Base-by-base conservation (phyloP, 1,140 invertebrate species). In the Hesperophylax magnus region DNA sequence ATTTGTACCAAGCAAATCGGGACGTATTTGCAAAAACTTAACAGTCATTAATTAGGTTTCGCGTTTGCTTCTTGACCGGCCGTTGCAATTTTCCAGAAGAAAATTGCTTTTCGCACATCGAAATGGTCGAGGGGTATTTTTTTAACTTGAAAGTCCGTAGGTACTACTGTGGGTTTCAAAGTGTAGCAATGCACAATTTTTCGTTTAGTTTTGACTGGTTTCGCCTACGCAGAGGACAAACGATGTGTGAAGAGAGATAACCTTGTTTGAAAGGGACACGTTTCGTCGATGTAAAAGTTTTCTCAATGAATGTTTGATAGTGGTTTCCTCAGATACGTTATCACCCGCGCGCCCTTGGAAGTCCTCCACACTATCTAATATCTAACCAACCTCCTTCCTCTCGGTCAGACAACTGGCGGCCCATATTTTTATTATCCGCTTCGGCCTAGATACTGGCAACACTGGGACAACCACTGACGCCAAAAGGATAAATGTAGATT, bases 311-410 rank as follows among this genome's bases (percentile, higher is more conserved):
- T 31, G 18, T 47, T 8, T 54, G 69, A 72, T 72, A 76, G 58
- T 27, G 31, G 74, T 76, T 60, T 76, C 74, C 74, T 61, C 54
- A 61, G 74, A 76, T 76, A 76, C 54, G 14, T 58, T 76, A 76
- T 76, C 74, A 58, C 58, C 3, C 14, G 31, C 74, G 54, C 56
- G 54, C 54, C 74, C 56, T 76, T 76, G 74, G 60, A 76, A 47
- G 56, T 20, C 65, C 65, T 69, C n/a, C 65, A 11, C 18, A 24
- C 60, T 61, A 61, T 61, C 60, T 61, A 6, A 24, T 61, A 18
- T 18, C 34, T 39, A 39, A 39, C 39, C 39, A 1, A 47, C 39
- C 39, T 47, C 39, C 39, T 47, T 47, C 39, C 39, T 47, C 39
- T 47, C 39, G 11, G 39, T 0, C 39, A 47, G 39, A 47, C 39